These are phyloP conservation scores for Smithornis capensis DNA, from an alignment of 2,113 vertebrate species.

Conservation along the genomic window DNA sequence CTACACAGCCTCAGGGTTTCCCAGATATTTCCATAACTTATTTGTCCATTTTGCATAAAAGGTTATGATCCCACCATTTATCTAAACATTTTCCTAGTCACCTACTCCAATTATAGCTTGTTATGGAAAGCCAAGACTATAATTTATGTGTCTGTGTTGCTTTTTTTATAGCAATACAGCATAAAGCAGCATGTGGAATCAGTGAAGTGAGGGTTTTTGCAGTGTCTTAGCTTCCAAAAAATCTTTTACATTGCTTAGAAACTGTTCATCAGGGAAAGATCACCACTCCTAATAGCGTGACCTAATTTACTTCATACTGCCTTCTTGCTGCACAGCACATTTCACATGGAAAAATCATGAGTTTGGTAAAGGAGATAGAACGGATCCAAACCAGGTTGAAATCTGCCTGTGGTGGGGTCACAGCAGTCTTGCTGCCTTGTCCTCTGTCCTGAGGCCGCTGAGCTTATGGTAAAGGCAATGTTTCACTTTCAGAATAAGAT, in stretches of 20 bases:
- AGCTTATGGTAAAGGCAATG: background rate
- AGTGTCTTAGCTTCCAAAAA: background rate
- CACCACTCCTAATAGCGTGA: background rate
- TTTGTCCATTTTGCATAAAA: slow-evolving; percentile 26
- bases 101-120: slow-evolving; percentile 29
- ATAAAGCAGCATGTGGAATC: background rate
- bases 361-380: background rate
- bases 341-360: background rate
- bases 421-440: background rate
- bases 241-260: background rate
- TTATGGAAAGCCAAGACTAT: slow-evolving; percentile 7
- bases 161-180: background rate
- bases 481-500: background rate
- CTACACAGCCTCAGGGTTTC: background rate
- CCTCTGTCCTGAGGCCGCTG: background rate
- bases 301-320: background rate
- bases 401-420: background rate
- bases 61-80: slow-evolving; percentile 20
- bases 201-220: background rate
- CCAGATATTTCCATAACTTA: background rate
- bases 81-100: slow-evolving; percentile 51
- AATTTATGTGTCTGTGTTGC: background rate
- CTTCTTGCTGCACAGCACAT: background rate
- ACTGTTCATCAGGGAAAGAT: background rate
- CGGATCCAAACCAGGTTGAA: background rate